phyloP scores from a whole-genome alignment of 1,140 invertebrate species.

The Micrasema longulum region DNA sequence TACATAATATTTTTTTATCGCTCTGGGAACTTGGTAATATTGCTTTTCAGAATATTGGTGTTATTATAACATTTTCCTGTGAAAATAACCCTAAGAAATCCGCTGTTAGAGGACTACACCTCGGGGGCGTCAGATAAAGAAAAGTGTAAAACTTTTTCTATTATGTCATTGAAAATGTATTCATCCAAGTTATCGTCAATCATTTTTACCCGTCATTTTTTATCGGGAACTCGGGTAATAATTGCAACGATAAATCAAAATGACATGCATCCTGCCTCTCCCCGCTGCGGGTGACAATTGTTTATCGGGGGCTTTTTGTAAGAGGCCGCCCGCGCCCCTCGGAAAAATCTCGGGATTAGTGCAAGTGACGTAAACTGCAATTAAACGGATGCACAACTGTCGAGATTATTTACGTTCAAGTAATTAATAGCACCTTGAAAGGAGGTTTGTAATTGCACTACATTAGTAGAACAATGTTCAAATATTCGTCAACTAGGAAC shows the following conservation, averaged over 20 bases:
- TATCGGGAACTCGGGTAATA: constrained; percentile 59
- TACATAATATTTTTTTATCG: constrained; percentile 13
- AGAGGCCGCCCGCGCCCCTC: constrained; percentile 17
- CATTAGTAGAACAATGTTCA: too few relatives aligned
- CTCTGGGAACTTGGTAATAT: constrained; percentile 4
- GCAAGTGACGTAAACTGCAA: constrained; percentile 48
- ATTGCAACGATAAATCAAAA: constrained; percentile 68
- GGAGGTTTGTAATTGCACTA: not conserved
- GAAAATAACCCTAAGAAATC: constrained; percentile 2
- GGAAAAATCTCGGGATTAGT: constrained; percentile 18
- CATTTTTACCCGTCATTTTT: constrained; percentile 54
- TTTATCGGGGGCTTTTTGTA: constrained; percentile 29
- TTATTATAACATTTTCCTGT: constrained; percentile 1
- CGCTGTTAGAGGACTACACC: not conserved
- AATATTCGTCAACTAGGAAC: too few relatives aligned
- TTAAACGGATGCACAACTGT: constrained; percentile 41
- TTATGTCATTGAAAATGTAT: constrained; percentile 51
- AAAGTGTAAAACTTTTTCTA: constrained; percentile 48
- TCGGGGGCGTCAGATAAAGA: constrained; percentile 19
- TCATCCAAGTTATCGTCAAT: constrained; percentile 52
- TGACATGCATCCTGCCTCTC: constrained; percentile 64
- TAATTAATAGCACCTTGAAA: constrained; percentile 25
- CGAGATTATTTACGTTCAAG: constrained; percentile 33
- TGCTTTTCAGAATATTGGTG: not conserved
- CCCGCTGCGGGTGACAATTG: constrained; percentile 30